Evolutionary conservation across 2,797 vertebrate genomes (phyloP), one percentile per base, ranked within the genome.

Genomic region (Silurus aristotelis): DNA sequence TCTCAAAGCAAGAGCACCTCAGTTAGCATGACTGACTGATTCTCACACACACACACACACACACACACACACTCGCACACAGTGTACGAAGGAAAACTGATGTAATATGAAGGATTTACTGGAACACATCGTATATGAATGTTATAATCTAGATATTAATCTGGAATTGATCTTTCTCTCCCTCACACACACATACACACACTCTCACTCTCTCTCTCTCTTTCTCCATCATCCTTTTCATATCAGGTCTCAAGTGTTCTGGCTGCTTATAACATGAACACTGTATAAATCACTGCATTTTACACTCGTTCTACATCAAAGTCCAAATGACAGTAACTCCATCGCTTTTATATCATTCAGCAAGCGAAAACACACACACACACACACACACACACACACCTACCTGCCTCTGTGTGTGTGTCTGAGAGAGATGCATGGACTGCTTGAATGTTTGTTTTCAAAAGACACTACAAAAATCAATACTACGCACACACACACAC

Each of bases 11-110:
- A 38, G 48, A 52, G 6, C 48, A 52, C 48, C 48, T 52, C 48
- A 52, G 48, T 52, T 52, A 71, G 2, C 1, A 38, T 85, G 73
- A 86, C 71, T n/a, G n/a, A n/a, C n/a, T 46, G 70, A 72, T 79
- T 83, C 88, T 89, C 72, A 86, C 87, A 88, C 87, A 87, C 89
- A 87, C 90, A 91, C 89, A n/a, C n/a, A n/a, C n/a, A n/a, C n/a
- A n/a, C n/a, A n/a, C 31, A 88, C 89, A 91, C 89, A 88, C 31
- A 88, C 87, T 90, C 91, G 86, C 89, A 5, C 88, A 6, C 8
- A 67, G 63, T 31, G 20, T 66, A 58, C 61, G 56, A 82, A 73
- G 60, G 43, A n/a, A 73, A 80, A 46, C n/a, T 1, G 15, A 25
- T 58, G 48, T 38, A 52, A 67, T 10, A 68, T 84, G 83, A 80